Base-by-base conservation (phyloP, 2,888 invertebrate genomes). In the Yponomeuta evonymella region DNA sequence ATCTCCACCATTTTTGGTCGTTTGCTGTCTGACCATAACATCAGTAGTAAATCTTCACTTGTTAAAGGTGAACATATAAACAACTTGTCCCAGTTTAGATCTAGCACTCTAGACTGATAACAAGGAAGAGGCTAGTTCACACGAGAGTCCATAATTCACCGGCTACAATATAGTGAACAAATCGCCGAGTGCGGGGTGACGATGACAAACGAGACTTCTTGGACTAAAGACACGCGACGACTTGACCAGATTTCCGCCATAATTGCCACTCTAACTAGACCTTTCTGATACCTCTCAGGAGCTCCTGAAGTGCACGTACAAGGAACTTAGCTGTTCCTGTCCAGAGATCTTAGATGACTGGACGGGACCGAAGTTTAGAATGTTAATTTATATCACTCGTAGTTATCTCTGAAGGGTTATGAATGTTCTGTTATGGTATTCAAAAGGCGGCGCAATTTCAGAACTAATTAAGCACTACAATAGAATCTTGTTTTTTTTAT, bases 131-230 rank as follows among this genome's bases (percentile, higher is more conserved):
- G 75, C 77, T 75, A 80, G 80, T 85, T 85, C 85, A 79, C 78
- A 80, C 79, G 74, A 75, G 77, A 76, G 76, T 76, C 83, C 82
- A 90, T 92, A 90, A 89, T 83, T 91, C 88, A 90, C 81, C 78
- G 83, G 83, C 51, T 87, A 89, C 90, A 89, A 88, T 89, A 89
- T 87, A 82, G 87, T 85, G 80, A 81, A 89, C 90, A 86, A 88
- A 87, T 83, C 84, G 77, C 83, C 79, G 78, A 82, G 79, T 80
- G 76, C 79, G 78, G 78, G 85, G 84, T 89, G 90, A 91, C 88
- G 91, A 91, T 90, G 90, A 92, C 87, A 89, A 88, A 92, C 90
- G 80, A 79, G 81, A 81, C 86, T 88, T 85, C 86, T 85, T 87
- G 80, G 83, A 83, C 84, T 79, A 82, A 81, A 79, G 84, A 86